Base-by-base conservation (phyloP, 2,113 vertebrate species). In the Melanerpes formicivorus region DNA sequence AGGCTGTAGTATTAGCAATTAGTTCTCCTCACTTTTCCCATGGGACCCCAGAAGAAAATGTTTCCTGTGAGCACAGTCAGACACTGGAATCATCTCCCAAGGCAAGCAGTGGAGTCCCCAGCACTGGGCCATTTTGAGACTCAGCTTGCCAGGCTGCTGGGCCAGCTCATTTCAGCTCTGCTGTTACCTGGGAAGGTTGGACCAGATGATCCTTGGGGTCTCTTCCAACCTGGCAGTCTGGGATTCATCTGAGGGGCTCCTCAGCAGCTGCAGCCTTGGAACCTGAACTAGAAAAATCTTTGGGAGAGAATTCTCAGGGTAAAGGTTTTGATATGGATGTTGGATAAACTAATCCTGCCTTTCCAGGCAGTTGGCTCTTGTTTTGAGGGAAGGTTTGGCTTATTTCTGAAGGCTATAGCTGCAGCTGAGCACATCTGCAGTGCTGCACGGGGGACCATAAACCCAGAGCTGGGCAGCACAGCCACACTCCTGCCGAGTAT, bases 231-330 rank as follows among this genome's bases (percentile, higher is more conserved):
- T 52, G 50, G 50, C 22, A 52, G 50, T 25, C 22, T 52, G 50
- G 50, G 50, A 52, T 52, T 52, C 0, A 0, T 25, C 0, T 2
- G 21, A 58, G 22, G 15, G 6, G 44, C 48, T 87, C 16, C 0
- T 21, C 16, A 40, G 4, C 30, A 62, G 32, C 74, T 66, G 18
- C 64, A 55, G 21, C 16, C 21, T 7, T 11, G 10, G 17, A 55
- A 75, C 18, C 21, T 50, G 18, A 88, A 54, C 30, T 4, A 79
- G 30, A 54, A 60, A 67, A 71, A 5, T 14, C 5, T 11, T 67
- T 46, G 6, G 22, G 27, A 65, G 50, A 56, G 32, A 65, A 32
- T 62, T 80, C 46, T 54, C 23, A n/a, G 25, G 2, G 0, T 48
- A 22, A 37, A 59, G 71, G 26, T 44, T 80, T 84, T 66, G 59